Evolutionary conservation across 2,888 invertebrate genomes (phyloP).

Genomic region (Volucella inanis): DNA sequence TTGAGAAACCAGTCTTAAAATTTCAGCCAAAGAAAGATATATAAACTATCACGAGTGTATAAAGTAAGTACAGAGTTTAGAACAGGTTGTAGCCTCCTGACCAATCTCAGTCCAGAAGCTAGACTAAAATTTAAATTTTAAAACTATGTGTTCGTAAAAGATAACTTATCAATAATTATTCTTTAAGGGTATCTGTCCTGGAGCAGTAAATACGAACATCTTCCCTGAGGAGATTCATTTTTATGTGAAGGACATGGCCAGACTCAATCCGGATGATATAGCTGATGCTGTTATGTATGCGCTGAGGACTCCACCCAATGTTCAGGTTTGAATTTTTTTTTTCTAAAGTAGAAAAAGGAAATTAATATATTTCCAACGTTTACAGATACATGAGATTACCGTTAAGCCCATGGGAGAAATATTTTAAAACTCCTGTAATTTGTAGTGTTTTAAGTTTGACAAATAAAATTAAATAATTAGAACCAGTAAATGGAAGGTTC

Average conservation of each 20-base stretch:
- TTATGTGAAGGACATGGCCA: slow-evolving; percentile 80
- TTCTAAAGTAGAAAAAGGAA: too few relatives aligned
- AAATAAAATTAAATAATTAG: too few relatives aligned
- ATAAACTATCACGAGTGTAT: too few relatives aligned
- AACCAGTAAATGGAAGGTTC: too few relatives aligned
- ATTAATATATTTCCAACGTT: not conserved
- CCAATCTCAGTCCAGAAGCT: too few relatives aligned
- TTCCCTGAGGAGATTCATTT: slow-evolving; percentile 81
- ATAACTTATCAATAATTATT: not conserved
- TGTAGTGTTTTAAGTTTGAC: too few relatives aligned
- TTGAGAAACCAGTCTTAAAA: too few relatives aligned
- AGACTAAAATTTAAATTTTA: too few relatives aligned
- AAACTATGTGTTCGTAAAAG: too few relatives aligned
- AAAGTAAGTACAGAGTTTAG: too few relatives aligned
- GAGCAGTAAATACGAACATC: slow-evolving; percentile 81
- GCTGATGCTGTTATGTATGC: slow-evolving; percentile 81
- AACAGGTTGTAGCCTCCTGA: too few relatives aligned
- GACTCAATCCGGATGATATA: slow-evolving; percentile 80
- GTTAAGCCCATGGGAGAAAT: slow-evolving; percentile 81
- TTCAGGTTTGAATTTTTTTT: slow-evolving; percentile 78
- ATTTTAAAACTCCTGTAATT: slow-evolving; percentile 75
- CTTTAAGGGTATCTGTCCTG: slow-evolving; percentile 80
- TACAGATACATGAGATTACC: slow-evolving; percentile 81
- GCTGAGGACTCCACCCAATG: slow-evolving; percentile 80
- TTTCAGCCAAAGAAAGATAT: too few relatives aligned